Percentiles rank a stretch among this genome's conserved stretches.
Evolutionary conservation across 1,140 invertebrate species (phyloP).

Genomic region (Drosophila biarmipes): DNA sequence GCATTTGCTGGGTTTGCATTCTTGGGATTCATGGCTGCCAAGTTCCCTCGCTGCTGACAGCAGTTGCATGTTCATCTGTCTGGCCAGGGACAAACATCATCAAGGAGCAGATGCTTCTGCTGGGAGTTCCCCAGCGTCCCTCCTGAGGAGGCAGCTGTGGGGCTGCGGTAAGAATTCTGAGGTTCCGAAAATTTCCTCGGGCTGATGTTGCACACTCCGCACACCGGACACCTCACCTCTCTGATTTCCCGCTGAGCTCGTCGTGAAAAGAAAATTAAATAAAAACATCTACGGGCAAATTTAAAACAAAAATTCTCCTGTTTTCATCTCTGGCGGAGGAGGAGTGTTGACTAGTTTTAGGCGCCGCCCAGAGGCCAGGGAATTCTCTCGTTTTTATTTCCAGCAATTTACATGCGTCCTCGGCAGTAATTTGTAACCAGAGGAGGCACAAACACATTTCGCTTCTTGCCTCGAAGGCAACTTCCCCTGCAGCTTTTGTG

Average conservation of each 20-base stretch:
- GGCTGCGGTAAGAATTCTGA: conserved; percentile 42
- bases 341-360: conserved; percentile 67
- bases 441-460: conserved; percentile 30
- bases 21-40: conserved; percentile 30
- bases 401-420: conserved; percentile 69
- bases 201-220: neutral
- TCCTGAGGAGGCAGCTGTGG: conserved; percentile 6
- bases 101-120: conserved; percentile 35
- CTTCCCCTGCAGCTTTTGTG: neutral
- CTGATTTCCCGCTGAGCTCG: conserved; percentile 38
- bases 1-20: conserved; percentile 36
- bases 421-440: conserved; percentile 63
- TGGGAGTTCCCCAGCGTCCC: conserved; percentile 18
- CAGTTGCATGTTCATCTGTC: conserved; percentile 60
- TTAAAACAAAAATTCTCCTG: conserved; percentile 52
- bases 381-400: conserved; percentile 41
- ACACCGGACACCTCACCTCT: neutral
- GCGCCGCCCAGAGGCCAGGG: conserved; percentile 35
- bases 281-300: conserved; percentile 77
- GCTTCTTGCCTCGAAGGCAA: conserved; percentile 25
- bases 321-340: conserved; percentile 35
- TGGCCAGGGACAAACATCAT: conserved; percentile 46
- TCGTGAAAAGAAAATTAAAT: conserved; percentile 77
- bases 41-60: conserved; percentile 17
- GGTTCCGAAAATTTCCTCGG: conserved; percentile 25